A percentile compares a stretch with the other conserved stretches of the same genome.
Conservation (phyloP, 2,113 vertebrate genomes). For the Pterocles orientalis region DNA sequence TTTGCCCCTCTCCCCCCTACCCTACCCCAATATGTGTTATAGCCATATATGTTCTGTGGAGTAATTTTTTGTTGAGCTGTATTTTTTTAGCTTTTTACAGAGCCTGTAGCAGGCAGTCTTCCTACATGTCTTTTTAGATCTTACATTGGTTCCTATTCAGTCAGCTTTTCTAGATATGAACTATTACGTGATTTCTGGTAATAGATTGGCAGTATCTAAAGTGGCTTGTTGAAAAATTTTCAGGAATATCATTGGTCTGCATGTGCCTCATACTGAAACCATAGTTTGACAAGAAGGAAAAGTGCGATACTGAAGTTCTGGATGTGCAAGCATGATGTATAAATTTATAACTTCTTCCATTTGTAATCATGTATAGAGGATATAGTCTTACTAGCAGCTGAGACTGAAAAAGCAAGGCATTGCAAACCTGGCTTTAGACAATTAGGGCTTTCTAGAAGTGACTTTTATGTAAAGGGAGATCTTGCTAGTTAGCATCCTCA, state of each 20-base stretch:
- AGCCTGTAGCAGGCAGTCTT: neutral
- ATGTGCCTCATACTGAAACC: neutral
- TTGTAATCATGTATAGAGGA: neutral
- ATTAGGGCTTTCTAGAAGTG: neutral
- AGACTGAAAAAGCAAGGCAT: neutral
- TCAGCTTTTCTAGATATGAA: neutral
- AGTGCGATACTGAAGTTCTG: neutral
- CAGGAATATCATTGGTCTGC: neutral
- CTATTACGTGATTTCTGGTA: neutral
- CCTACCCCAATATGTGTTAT: neutral
- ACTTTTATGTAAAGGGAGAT: neutral
- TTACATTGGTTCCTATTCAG: neutral
- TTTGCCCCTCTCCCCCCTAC: neutral
- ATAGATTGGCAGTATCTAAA: neutral
- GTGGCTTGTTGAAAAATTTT: rapidly evolving
- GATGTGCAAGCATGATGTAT: neutral
- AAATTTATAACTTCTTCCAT: neutral
- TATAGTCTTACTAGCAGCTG: neutral
- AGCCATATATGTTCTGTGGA: neutral
- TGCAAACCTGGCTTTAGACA: neutral
- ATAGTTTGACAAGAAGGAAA: neutral
- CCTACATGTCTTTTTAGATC: neutral
- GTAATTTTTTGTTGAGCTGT: neutral
- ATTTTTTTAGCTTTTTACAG: neutral
- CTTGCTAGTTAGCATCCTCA: neutral